phyloP scores from a whole-genome alignment of 1,140 invertebrate species.

The Papilio xuthus region DNA sequence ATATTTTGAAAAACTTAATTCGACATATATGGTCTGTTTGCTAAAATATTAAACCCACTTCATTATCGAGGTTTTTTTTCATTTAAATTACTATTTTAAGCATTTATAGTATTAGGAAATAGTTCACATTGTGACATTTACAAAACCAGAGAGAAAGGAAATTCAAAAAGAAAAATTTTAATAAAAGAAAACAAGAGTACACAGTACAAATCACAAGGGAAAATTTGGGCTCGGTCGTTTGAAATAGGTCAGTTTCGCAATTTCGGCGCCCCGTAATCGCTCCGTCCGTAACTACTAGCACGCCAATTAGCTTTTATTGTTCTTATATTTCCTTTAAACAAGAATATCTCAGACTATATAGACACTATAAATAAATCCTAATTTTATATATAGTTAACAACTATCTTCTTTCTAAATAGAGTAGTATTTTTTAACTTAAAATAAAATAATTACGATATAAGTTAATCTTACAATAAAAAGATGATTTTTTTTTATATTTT shows the following conservation, averaged over 20 bases:
- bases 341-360: neutral
- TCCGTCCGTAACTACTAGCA: slow-evolving; percentile 60
- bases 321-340: slow-evolving; percentile 56
- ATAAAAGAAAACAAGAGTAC: slow-evolving; percentile 27
- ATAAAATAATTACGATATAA: too few species aligned
- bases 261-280: slow-evolving; percentile 23
- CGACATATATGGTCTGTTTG: too few species aligned
- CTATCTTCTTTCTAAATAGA: too few species aligned
- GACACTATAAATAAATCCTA: slow-evolving; percentile 15
- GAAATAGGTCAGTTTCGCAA: slow-evolving; percentile 26
- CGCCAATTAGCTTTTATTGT: slow-evolving; percentile 75
- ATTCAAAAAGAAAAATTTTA: slow-evolving; percentile 1
- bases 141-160: neutral
- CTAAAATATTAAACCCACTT: too few species aligned
- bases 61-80: too few species aligned
- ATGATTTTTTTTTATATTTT: too few species aligned
- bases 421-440: too few species aligned
- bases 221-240: slow-evolving; percentile 26
- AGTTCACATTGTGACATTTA: neutral
- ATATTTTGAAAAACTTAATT: too few species aligned
- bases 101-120: too few species aligned
- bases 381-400: neutral
- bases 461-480: too few species aligned
- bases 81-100: too few species aligned
- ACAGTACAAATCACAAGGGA: slow-evolving; percentile 26